phyloP scores from a whole-genome alignment of 1,140 invertebrate genomes.

The Cydia fagiglandana region DNA sequence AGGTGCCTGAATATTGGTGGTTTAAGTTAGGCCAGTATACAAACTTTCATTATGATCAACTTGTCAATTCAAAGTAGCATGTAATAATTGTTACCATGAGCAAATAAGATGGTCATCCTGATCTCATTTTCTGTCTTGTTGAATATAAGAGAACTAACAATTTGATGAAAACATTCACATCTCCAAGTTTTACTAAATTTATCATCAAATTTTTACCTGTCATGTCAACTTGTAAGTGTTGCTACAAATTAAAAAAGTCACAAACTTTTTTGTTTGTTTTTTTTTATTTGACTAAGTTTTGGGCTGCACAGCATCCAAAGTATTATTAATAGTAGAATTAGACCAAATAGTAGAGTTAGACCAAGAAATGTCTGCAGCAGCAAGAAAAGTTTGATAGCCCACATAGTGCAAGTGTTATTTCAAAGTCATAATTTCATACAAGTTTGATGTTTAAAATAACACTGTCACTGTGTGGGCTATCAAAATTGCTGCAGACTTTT shows the following conservation, averaged over 20 bases:
- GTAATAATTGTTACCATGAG: neutral
- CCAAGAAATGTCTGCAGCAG: too few relatives aligned
- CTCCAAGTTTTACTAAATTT: neutral
- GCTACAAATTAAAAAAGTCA: neutral
- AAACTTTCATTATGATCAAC: neutral
- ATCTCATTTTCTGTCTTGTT: neutral
- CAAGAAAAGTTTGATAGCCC: too few relatives aligned
- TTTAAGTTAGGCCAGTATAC: neutral
- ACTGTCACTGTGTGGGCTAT: too few relatives aligned
- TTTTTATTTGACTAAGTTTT: too few relatives aligned
- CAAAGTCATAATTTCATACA: too few relatives aligned
- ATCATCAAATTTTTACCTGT: constrained; percentile 1
- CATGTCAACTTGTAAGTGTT: neutral
- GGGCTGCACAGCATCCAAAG: too few relatives aligned
- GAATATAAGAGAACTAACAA: neutral
- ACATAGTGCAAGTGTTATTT: too few relatives aligned
- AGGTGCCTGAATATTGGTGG: neutral
- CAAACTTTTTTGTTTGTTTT: too few relatives aligned
- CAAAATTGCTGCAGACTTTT: too few relatives aligned
- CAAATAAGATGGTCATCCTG: neutral
- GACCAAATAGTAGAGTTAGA: too few relatives aligned
- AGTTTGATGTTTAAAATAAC: too few relatives aligned
- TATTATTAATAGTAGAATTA: too few relatives aligned
- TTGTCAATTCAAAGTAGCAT: neutral
- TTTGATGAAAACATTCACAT: neutral